Evolutionary conservation across 2,888 invertebrate species (phyloP).

Genomic region (Oxyscelio sp.): DNA sequence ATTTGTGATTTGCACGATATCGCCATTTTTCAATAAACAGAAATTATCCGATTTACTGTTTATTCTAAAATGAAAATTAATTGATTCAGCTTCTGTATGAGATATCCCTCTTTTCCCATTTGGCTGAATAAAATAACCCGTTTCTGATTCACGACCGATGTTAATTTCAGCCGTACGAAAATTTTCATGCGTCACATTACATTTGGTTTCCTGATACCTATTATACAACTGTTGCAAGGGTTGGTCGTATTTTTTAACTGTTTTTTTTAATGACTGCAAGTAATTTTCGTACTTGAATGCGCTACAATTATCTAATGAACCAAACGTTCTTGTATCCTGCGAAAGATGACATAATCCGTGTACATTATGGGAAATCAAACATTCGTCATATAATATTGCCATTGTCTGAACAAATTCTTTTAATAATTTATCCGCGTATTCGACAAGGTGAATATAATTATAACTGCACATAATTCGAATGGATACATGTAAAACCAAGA

Average conservation of each 20-base stretch:
- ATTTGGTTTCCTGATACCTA: constrained; percentile 39
- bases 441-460: too few relatives aligned
- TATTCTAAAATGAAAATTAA: background rate
- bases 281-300: constrained; percentile 63
- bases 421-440: too few relatives aligned
- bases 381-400: too few relatives aligned
- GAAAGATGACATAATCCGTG: too few relatives aligned
- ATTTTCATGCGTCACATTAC: background rate
- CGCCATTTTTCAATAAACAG: constrained; percentile 17
- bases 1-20: constrained; percentile 32
- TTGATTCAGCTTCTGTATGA: background rate
- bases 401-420: too few relatives aligned
- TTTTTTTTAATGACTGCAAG: constrained; percentile 46
- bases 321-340: too few relatives aligned
- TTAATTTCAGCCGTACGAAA: background rate
- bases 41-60: background rate
- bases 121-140: background rate
- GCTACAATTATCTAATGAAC: too few relatives aligned
- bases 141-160: background rate
- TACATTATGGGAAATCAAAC: too few relatives aligned
- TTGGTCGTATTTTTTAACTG: constrained; percentile 41
- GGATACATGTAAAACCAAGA: too few relatives aligned
- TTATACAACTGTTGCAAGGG: constrained; percentile 63
- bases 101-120: background rate
- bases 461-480: too few relatives aligned